Evolutionary conservation across 2,113 vertebrate species (phyloP), one percentile per base, ranked within the genome.

Genomic region (Pangasianodon hypophthalmus): DNA sequence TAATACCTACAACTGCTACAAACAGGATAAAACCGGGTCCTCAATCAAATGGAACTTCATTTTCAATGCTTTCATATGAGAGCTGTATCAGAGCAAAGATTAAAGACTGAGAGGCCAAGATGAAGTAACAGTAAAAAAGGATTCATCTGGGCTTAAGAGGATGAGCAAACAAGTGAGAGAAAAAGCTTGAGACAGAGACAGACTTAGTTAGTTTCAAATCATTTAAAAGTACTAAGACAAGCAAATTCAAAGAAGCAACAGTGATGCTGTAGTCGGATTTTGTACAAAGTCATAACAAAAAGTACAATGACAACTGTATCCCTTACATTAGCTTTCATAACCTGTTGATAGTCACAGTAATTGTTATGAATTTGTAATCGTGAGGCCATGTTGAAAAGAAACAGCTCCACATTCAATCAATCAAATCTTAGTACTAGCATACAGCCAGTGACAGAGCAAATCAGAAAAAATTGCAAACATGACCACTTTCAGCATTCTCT

Each of bases 41-140:
- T 85, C 29, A 85, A n/a, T 46, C 56, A 77, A 89, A 52, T 56
- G 52, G 37, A 16, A 77, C 82, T 89, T 85, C 19, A 77, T 16
- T 62, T 56, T 26, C 29, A 58, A 29, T 41, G 29, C 71, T 80
- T 52, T 77, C 46, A 60, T 21, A 84, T 91, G 71, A 44, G 48
- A 52, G 60, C 54, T 14, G 82, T 14, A 60, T 90, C 80, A 50
- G 62, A 24, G 9, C 54, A 73, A 18, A 21, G 73, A 73, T 77
- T 56, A 88, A 60, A 84, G 80, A 75, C 7, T 18, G 21, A 69
- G 26, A 26, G 37, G 37, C 46, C 62, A 24, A 13, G 46, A 64
- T 67, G 46, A 83, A 58, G 41, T 41, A 24, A 71, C 52, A 48
- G 87, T 69, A 44, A 58, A 58, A 48, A 56, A 29, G 67, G 32